Conservation (phyloP, 2,888 invertebrate species). For the Parascotia fuliginaria region DNA sequence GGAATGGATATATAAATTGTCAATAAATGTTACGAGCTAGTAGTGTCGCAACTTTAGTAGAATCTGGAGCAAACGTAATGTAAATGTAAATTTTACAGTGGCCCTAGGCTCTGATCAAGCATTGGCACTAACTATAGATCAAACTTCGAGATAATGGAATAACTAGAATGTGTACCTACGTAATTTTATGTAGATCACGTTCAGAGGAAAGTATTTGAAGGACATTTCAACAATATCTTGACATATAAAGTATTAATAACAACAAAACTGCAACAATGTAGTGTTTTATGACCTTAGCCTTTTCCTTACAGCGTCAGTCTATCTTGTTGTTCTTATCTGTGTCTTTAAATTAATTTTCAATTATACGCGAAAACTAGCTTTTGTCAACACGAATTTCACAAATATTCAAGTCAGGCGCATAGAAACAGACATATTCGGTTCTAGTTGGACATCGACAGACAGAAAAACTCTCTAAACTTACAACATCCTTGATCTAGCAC, state of each 20-base stretch:
- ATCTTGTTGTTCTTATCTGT: no score
- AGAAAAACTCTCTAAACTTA: neutral
- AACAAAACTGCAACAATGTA: no score
- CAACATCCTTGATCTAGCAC: neutral
- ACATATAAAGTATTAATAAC: no score
- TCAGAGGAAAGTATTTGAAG: conserved; percentile 26
- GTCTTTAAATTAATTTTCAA: no score
- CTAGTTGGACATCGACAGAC: neutral
- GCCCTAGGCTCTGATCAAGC: conserved; percentile 57
- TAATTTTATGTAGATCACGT: conserved; percentile 31
- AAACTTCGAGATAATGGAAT: conserved; percentile 50
- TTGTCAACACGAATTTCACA: neutral
- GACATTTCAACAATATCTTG: no score
- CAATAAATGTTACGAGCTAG: conserved; percentile 59
- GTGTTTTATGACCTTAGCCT: no score
- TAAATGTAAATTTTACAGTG: conserved; percentile 70
- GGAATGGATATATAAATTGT: conserved; percentile 63
- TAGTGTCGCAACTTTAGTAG: conserved; percentile 62
- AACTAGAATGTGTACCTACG: conserved; percentile 21
- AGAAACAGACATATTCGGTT: neutral
- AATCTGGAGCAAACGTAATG: conserved; percentile 72
- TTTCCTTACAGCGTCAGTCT: neutral
- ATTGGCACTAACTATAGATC: conserved; percentile 59
- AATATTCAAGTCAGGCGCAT: neutral
- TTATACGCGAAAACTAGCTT: no score